Base-by-base conservation (phyloP, 1,140 invertebrate genomes). In the Drosophila repletoides region DNA sequence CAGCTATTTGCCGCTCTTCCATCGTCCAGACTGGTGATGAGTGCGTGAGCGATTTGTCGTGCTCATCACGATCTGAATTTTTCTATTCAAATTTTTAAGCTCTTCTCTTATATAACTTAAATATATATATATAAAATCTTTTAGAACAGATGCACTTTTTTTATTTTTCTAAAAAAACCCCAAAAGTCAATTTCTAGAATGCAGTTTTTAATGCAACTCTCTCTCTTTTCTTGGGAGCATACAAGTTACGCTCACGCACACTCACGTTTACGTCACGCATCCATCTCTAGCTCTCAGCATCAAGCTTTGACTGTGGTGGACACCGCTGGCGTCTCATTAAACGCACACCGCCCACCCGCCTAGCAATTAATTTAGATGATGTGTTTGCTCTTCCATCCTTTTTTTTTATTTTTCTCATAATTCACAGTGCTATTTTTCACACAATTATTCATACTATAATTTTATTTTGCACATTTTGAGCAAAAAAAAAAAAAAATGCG, bases 361-460 rank as follows among this genome's bases (percentile, higher is more conserved):
- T 21, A 26, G 21, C 40, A 70, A 59, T 72, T 59, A 72, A 70
- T 58, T 70, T 31, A 24, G 19, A 31, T 26, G 14, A 52, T 46
- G 40, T n/a, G 24, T 63, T 69, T 63, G 29, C 40, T 36, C 24
- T 34, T 17, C 38, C n/a, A n/a, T 34, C 21, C 21, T 15, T 55
- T 45, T 58, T 4, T 48, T 17, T 38, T n/a, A 49, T 36, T 28
- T 38, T 53, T 12, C 6, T 5, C 45, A 52, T 52, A 61, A 77
- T 51, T 67, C 40, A 40, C 22, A 56, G 49, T 53, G 58, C 68
- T 69, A 80, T 81, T 77, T 76, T 74, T 66, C 56, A 45, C 59
- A 64, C 69, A 83, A 73, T 73, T 77, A 77, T 83, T 83, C 51
- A 73, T 51, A 31, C 52, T n/a, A n/a, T n/a, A n/a, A n/a, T n/a